These are phyloP conservation scores for Zosterops japonicus DNA, from an alignment of 2,113 vertebrate genomes.

Conservation along the genomic window DNA sequence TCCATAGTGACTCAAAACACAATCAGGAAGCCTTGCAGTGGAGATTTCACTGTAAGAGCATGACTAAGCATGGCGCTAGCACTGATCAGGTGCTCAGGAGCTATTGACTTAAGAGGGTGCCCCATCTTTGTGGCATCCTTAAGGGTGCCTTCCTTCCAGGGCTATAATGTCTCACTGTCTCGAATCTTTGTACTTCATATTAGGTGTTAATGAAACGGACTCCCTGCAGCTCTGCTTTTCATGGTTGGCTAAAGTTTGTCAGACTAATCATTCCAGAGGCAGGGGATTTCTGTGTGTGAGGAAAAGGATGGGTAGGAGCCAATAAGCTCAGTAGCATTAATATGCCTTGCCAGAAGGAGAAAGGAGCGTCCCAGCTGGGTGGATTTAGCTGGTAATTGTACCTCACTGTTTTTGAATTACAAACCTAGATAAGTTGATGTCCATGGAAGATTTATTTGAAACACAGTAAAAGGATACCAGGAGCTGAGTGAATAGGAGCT, in stretches of 20 bases:
- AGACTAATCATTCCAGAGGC: background rate
- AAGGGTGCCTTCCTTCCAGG: background rate
- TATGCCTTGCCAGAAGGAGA: background rate
- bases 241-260: background rate
- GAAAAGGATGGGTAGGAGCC: background rate
- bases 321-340: fast-evolving
- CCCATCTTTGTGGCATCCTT: background rate
- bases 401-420: background rate
- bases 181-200: background rate
- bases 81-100: background rate
- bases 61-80: background rate
- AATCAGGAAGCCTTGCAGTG: background rate
- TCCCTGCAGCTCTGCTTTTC: background rate
- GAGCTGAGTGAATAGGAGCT: background rate
- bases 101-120: background rate
- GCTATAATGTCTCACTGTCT: background rate
- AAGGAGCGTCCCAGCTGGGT: background rate
- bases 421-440: background rate
- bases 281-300: background rate
- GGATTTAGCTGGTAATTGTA: background rate
- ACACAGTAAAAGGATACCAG: background rate
- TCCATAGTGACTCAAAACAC: background rate
- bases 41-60: background rate
- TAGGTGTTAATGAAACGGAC: background rate
- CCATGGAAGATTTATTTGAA: background rate